Evolutionary conservation across 2,797 vertebrate species (phyloP), one percentile per base, ranked within the genome.

Genomic region (Aythya fuligula): DNA sequence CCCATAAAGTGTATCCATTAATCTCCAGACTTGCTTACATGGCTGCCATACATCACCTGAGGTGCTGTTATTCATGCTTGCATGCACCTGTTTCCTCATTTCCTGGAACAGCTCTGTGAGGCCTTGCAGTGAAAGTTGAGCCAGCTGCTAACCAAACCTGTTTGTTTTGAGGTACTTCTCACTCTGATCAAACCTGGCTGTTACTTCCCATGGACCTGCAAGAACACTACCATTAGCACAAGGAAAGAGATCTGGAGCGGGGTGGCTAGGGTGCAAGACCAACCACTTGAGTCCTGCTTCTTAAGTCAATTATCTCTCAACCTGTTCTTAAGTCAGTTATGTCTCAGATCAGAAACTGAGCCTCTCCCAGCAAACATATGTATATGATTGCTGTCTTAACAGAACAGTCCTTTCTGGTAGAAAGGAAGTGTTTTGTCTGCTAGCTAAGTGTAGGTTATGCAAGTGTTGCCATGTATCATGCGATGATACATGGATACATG

Each of bases 381-480:
- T 72, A 51, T 28, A 49, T 13, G 47, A 79, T 75, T 93, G 76
- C 92, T 97, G 85, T 97, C 86, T 94, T 80, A 94, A 91, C 54
- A 78, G 74, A 94, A 79, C 90, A 94, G 92, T 87, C 19, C 34
- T 82, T 97, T 96, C 49, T 78, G 70, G 77, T 89, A 75, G 76
- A 95, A 94, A 87, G 91, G 91, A 94, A 89, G 32, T 32, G 65
- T 78, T 32, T 60, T 89, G 88, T 64, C 36, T 91, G 67, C 66
- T 67, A 92, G 78, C 64, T 70, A 34, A 39, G 72, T 66, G 66
- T 36, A 86, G 87, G 73, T 88, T 81, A 81, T 51, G 53, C 87
- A 90, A 94, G 73, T 93, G 85, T 96, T 97, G 93, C 82, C 96
- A 9, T 45, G 43, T 19, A 19, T 45, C 43, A 19, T 60, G 54